phyloP scores from a whole-genome alignment of 2,797 vertebrate species.

The Syncerus caffer region DNA sequence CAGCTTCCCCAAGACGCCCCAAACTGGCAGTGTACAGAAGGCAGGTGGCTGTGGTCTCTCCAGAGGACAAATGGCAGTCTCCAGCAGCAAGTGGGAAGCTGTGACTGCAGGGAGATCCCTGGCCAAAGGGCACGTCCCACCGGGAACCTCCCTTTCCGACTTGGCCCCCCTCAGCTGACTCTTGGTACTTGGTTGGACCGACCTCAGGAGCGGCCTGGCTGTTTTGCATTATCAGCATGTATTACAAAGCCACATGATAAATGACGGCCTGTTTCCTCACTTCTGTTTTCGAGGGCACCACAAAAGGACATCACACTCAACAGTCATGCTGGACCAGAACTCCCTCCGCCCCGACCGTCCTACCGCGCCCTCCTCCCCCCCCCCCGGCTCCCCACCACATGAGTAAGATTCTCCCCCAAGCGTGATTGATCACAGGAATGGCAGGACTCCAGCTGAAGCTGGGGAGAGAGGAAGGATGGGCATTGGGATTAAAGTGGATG shows the following conservation, averaged over 20 bases:
- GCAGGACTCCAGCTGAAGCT: slow-evolving; percentile 48
- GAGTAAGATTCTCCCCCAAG: background rate
- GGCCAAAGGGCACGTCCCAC: background rate
- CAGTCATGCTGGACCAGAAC: background rate
- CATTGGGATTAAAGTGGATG: slow-evolving; percentile 53
- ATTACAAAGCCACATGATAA: slow-evolving; percentile 52
- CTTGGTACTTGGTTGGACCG: background rate
- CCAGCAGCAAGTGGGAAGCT: background rate
- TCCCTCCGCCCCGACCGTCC: background rate
- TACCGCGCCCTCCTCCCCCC: background rate
- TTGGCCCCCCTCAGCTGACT: slow-evolving; percentile 43
- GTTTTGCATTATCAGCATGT: slow-evolving; percentile 64
- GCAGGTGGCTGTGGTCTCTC: background rate
- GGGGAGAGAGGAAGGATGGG: slow-evolving; percentile 31
- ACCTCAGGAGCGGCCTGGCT: slow-evolving; percentile 38
- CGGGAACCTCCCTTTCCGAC: slow-evolving; percentile 31
- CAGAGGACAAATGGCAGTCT: background rate
- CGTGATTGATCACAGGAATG: slow-evolving; percentile 39
- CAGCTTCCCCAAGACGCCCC: background rate
- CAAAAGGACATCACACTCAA: slow-evolving; percentile 43
- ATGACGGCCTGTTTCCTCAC: slow-evolving; percentile 66
- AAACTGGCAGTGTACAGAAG: background rate
- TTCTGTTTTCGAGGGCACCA: slow-evolving; percentile 37
- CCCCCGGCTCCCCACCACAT: background rate
- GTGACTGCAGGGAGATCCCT: background rate